These are phyloP conservation scores for Gonatopus flavifemur DNA, from an alignment of 1,140 invertebrate species.

Conservation along the genomic window DNA sequence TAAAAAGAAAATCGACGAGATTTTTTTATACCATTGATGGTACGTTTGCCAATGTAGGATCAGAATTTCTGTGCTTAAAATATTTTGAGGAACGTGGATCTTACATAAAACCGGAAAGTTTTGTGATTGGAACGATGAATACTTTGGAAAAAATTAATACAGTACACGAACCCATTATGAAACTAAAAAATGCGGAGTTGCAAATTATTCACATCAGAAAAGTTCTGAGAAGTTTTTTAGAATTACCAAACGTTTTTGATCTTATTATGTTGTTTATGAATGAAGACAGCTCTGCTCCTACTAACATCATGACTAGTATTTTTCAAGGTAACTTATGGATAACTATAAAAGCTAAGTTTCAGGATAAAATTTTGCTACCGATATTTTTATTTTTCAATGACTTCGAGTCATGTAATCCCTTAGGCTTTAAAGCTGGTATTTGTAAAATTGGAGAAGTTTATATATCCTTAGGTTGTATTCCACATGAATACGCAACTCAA, in stretches of 20 bases:
- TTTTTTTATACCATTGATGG: slow-evolving; percentile 11
- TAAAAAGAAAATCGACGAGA: neutral
- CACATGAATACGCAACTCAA: neutral
- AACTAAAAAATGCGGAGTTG: neutral
- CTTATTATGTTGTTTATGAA: neutral
- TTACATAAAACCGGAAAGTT: slow-evolving; percentile 3
- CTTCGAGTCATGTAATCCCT: slow-evolving; percentile 1
- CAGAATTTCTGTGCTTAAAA: slow-evolving; percentile 7
- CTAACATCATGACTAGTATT: neutral
- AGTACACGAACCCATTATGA: slow-evolving; percentile 22
- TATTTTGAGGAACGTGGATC: slow-evolving; percentile 9
- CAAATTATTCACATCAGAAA: neutral
- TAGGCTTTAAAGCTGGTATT: slow-evolving; percentile 2
- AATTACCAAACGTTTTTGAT: slow-evolving; percentile 2
- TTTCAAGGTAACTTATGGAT: slow-evolving; percentile 28
- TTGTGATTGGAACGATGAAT: slow-evolving; percentile 1
- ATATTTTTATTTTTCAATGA: slow-evolving; percentile 17
- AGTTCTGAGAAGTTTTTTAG: neutral
- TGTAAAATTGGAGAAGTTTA: neutral
- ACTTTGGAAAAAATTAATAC: slow-evolving; percentile 2
- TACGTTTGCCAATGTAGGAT: slow-evolving; percentile 4
- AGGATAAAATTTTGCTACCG: slow-evolving; percentile 28
- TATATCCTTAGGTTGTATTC: neutral
- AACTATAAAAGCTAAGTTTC: slow-evolving; percentile 2
- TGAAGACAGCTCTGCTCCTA: neutral